Conservation (phyloP, 1,140 invertebrate species). For the Asobara japonica region DNA sequence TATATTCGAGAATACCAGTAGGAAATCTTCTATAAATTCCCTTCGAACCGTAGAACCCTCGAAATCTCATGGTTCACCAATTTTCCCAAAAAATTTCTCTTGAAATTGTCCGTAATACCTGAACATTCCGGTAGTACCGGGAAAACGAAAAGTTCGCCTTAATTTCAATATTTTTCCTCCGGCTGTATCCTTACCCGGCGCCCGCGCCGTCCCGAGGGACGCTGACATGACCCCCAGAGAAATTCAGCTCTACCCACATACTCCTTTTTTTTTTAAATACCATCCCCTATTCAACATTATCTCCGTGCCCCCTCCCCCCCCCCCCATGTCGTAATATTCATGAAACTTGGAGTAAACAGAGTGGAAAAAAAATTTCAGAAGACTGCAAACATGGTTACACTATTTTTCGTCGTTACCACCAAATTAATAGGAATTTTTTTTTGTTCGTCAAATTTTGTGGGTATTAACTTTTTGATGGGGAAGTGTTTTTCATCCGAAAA, state of each 20-base stretch:
- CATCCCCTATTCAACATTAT: slow-evolving; percentile 3
- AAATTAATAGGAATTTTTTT: background rate
- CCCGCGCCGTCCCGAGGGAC: background rate
- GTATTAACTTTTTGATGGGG: too few species aligned
- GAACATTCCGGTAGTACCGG: background rate
- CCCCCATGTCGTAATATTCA: background rate
- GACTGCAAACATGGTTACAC: background rate
- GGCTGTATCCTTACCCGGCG: background rate
- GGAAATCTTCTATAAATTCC: too few species aligned
- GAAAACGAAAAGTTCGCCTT: background rate
- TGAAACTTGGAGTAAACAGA: background rate
- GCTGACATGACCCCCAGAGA: slow-evolving; percentile 2
- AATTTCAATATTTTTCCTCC: slow-evolving; percentile 12
- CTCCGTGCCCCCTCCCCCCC: background rate
- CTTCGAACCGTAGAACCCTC: too few species aligned
- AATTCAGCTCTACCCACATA: background rate
- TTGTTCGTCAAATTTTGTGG: background rate
- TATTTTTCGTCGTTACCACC: background rate
- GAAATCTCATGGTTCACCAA: background rate
- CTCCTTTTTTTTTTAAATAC: background rate
- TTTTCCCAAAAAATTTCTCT: background rate
- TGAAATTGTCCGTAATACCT: background rate
- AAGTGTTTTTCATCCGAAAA: too few species aligned
- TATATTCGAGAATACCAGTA: too few species aligned
- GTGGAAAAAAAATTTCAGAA: background rate